Base-by-base conservation (phyloP, 1,140 invertebrate species). In the Calliopsis andreniformis region DNA sequence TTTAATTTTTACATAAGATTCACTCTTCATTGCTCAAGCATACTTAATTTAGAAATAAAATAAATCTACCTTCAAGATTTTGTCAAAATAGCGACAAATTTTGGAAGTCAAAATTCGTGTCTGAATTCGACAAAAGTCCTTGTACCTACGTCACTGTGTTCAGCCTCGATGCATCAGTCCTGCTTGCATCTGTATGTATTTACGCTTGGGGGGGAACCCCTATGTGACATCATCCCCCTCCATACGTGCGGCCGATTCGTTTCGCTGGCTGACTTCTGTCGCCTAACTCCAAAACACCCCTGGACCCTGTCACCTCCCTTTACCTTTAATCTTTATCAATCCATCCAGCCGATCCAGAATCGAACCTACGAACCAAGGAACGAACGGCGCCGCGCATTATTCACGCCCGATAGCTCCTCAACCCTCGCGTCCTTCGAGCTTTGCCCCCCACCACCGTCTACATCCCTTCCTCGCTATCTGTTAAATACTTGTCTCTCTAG, bases 241-340 rank as follows among this genome's bases (percentile, higher is more conserved):
- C 78, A 64, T 63, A 67, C 56, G 53, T 76, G 76, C 78, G 76
- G 56, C 78, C 76, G 83, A 86, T 89, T 90, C 90, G 90, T 90
- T 91, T 91, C 89, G 88, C 88, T 89, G 90, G 88, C 81, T 92
- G 91, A 92, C 91, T 92, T 92, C 90, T 92, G 90, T 91, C 90
- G 90, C 90, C 90, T 91, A 90, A 89, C 87, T 92, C 86, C 79
- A 87, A 88, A 81, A 85, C 86, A 88, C 87, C 89, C 90, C 86
- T 85, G 80, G 76, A 77, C 82, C 80, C 72, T 85, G 83, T 84
- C 87, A 88, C 87, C 88, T 89, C 88, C 87, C 84, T 89, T 91
- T 88, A 92, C 91, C 90, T 92, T 91, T 92, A 92, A 91, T 92
- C 90, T 92, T 91, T 92, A 91, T 92, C 91, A 92, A 92, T 92